Base-by-base conservation (phyloP, 1,140 invertebrate genomes). In the Drosophila parvula region DNA sequence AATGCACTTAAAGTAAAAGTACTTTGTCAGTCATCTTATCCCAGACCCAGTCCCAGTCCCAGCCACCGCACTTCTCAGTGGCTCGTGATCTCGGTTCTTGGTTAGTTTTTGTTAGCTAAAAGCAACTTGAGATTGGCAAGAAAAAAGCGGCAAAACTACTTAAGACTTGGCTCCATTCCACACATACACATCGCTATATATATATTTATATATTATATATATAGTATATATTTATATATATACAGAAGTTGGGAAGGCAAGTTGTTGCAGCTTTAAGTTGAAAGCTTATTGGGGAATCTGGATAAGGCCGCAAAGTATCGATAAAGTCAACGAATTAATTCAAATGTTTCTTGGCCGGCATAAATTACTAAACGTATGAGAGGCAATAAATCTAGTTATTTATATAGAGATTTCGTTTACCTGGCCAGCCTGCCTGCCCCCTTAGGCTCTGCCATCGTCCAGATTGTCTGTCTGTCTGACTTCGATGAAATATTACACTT, bases 401-500 rank as follows among this genome's bases (percentile, higher is more conserved):
- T 76, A 76, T 82, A 62, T 65, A 43, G 43, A 36, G 64, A 22
- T 1, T 11, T 45, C 41, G 51, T 65, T 70, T 53, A 88, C 75
- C 79, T 86, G 70, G 18, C 22, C 40, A 12, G 47, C 14, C 22
- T 22, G 22, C 9, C 45, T 14, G 9, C 30, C 4, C 5, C 40
- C 3, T n/a, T 28, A 18, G 16, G 16, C 50, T 3, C 12, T 18
- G 22, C 11, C 38, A 45, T 67, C 48, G 44, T 69, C 14, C 65
- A 34, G 45, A 43, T 41, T 60, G 32, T 64, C 57, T 65, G 65
- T 55, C 59, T 62, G 69, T 41, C 56, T 47, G 58, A 69, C 60
- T 83, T 55, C 64, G 79, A 86, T 89, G 84, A 88, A 84, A 88
- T 88, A 88, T 88, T 88, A 88, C 80, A 89, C 77, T 80, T 88